Conservation (phyloP, 1,140 invertebrate genomes). For the Hyles euphorbiae region DNA sequence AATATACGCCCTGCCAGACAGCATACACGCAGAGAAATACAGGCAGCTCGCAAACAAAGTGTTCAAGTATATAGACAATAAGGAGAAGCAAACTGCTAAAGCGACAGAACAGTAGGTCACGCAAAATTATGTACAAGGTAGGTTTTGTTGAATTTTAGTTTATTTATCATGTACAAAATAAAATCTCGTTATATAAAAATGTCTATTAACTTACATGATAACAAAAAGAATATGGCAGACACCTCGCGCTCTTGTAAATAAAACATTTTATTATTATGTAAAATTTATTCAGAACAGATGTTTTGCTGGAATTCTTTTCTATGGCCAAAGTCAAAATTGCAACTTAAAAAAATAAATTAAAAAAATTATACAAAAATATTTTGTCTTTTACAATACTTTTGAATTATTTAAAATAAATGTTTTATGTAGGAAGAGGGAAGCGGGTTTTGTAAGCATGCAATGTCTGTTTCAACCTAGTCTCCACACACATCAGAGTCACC, state of each 20-base stretch:
- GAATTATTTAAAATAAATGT: no score
- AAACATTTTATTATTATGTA: constrained; percentile 26
- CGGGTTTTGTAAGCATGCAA: no score
- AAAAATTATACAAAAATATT: constrained; percentile 61
- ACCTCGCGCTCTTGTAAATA: constrained; percentile 12
- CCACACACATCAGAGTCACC: no score
- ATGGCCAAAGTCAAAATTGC: constrained; percentile 32
- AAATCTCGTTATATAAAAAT: constrained; percentile 17
- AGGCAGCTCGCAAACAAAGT: constrained; percentile 75
- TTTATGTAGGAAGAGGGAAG: background rate
- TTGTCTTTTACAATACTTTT: constrained; percentile 43
- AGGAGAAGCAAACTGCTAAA: constrained; percentile 49
- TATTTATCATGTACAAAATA: constrained; percentile 4
- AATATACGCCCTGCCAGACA: constrained; percentile 82
- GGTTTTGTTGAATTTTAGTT: constrained; percentile 34
- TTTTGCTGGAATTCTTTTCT: constrained; percentile 24
- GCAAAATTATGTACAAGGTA: constrained; percentile 20
- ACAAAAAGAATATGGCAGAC: constrained; percentile 2
- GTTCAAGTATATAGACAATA: constrained; percentile 70
- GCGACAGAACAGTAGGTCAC: constrained; percentile 33
- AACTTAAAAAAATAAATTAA: constrained; percentile 45
- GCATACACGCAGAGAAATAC: constrained; percentile 76
- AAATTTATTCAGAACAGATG: constrained; percentile 38
- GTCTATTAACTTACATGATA: constrained; percentile 32
- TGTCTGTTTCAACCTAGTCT: no score